Evolutionary conservation across 2,888 invertebrate genomes (phyloP).

Genomic region (Altica lythri): DNA sequence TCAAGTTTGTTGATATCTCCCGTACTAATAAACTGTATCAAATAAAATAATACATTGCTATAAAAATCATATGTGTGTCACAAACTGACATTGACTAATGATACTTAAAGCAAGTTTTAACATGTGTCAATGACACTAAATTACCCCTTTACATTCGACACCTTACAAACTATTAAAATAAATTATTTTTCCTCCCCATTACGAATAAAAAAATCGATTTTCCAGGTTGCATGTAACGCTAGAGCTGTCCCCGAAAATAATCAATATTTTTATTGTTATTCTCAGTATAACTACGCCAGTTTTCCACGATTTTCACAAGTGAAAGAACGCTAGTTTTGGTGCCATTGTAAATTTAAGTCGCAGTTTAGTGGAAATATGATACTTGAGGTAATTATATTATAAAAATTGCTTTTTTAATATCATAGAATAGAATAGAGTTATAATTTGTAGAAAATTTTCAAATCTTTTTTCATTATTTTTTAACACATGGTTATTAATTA

Average conservation of each 20-base stretch:
- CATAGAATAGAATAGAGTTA: too few species aligned
- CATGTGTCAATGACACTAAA: conserved; percentile 34
- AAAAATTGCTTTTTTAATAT: too few species aligned
- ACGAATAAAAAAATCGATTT: conserved; percentile 31
- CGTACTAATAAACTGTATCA: too few species aligned
- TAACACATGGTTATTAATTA: too few species aligned
- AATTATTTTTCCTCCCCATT: conserved; percentile 25
- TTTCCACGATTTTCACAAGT: too few species aligned
- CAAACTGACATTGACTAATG: neutral
- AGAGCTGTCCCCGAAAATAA: conserved; percentile 47
- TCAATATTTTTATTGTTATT: conserved; percentile 46
- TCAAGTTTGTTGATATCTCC: too few species aligned
- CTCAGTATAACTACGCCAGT: conserved; percentile 7
- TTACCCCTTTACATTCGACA: too few species aligned
- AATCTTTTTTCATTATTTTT: too few species aligned
- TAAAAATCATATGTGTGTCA: neutral
- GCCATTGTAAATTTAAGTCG: conserved; percentile 11
- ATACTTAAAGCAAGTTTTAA: conserved; percentile 1
- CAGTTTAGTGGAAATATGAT: too few species aligned
- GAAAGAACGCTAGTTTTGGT: conserved; percentile 13
- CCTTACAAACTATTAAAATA: conserved; percentile 17
- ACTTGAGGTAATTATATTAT: too few species aligned
- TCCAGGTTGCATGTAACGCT: conserved; percentile 42
- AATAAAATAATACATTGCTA: too few species aligned
- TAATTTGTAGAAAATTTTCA: too few species aligned